Percentiles rank a stretch among this genome's conserved stretches.
Conservation (phyloP, 2,797 vertebrate species). For the Siniperca obscura region DNA sequence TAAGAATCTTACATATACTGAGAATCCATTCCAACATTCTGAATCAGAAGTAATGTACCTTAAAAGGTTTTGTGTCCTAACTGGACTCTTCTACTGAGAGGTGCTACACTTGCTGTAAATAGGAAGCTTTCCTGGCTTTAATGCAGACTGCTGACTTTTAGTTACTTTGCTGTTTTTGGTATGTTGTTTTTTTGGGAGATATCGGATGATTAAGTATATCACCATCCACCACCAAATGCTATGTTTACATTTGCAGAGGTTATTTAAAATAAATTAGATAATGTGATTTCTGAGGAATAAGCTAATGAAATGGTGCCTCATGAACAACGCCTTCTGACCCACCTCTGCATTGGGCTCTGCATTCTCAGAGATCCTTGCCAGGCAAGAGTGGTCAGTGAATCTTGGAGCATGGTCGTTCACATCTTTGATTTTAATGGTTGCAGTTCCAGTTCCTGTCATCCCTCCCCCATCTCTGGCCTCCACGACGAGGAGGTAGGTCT, state of each 20-base stretch:
- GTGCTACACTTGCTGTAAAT: not conserved
- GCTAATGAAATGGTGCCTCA: not conserved
- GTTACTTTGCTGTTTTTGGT: not conserved
- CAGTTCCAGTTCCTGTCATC: slow-evolving; percentile 89
- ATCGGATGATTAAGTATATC: not conserved
- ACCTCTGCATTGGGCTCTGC: slow-evolving; percentile 85
- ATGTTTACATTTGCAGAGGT: not conserved
- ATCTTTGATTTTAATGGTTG: slow-evolving; percentile 88
- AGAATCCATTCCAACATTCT: not conserved
- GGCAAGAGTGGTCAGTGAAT: slow-evolving; percentile 86
- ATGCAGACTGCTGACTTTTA: not conserved
- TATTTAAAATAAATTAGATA: not conserved
- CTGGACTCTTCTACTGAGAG: not conserved
- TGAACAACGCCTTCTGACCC: slow-evolving; percentile 8
- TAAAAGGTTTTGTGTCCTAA: not conserved
- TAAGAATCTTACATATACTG: not conserved
- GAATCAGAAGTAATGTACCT: not conserved
- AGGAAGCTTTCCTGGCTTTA: not conserved
- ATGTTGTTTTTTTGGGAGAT: not conserved
- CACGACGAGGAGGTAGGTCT: slow-evolving; percentile 87
- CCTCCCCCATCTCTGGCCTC: slow-evolving; percentile 93
- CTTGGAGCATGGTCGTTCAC: slow-evolving; percentile 89
- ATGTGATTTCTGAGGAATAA: not conserved
- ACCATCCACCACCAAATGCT: not conserved
- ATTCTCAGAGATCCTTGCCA: slow-evolving; percentile 85